phyloP scores from a whole-genome alignment of 2,113 vertebrate genomes.

The Ceuthmochares aereus region DNA sequence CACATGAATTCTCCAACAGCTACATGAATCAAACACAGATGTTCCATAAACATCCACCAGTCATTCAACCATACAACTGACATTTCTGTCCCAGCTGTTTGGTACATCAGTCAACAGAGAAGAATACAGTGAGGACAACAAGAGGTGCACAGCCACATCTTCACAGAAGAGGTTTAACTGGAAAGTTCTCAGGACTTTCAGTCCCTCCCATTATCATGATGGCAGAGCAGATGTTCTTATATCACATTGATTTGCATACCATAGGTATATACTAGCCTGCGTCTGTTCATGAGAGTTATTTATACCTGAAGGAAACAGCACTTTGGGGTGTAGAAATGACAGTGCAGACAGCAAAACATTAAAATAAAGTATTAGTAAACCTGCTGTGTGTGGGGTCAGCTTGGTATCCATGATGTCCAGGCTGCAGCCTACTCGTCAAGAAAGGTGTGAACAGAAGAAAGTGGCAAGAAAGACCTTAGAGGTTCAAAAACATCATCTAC shows the following conservation, averaged over 20 bases:
- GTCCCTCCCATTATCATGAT: not conserved
- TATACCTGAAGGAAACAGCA: not conserved
- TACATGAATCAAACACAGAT: not conserved
- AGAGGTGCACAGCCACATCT: not conserved
- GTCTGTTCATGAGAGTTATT: not conserved
- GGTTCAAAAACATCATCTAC: not conserved
- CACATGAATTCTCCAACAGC: not conserved
- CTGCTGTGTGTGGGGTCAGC: not conserved
- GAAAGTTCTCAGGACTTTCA: not conserved
- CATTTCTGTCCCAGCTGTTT: not conserved
- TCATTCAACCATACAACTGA: rapidly evolving
- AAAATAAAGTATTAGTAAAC: not conserved
- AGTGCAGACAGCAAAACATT: not conserved
- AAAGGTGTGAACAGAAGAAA: not conserved
- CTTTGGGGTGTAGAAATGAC: not conserved
- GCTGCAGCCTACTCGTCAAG: not conserved
- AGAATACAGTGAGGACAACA: not conserved
- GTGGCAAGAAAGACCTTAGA: not conserved
- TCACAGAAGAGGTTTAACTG: not conserved
- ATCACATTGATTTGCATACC: not conserved
- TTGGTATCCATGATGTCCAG: not conserved
- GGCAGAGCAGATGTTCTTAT: not conserved
- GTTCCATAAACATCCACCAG: not conserved
- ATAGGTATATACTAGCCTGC: not conserved
- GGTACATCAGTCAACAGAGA: not conserved